Evolutionary conservation across 1,140 invertebrate species (phyloP), one percentile per base, ranked within the genome.

Genomic region (Pseudomyrmex concolor): DNA sequence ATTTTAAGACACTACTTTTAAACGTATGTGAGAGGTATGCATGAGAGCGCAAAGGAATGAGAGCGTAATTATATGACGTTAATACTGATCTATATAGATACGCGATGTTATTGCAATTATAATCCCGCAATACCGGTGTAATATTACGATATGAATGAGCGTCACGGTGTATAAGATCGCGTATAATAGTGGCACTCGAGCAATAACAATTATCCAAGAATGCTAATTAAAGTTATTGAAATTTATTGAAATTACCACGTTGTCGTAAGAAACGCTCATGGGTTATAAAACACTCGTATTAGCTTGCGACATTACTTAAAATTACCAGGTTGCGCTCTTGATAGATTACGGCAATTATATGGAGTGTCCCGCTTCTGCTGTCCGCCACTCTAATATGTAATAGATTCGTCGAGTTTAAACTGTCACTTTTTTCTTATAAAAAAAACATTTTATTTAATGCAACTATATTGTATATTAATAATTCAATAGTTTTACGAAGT

Each of bases 211-310:
- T 71, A 71, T 71, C 12, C 43, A 25, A 34, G 66, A 70, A 78
- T 68, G 45, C 76, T 78, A 80, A 80, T 80, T 80, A 80, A 80
- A 80, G 59, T 80, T 80, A 80, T 80, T 80, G 66, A 80, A 80
- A 80, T 80, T 80, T 80, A 80, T 80, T 80, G 66, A 80, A 43
- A 80, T 80, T 80, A 50, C 43, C 15, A 13, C 55, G 66, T 78
- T 51, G 63, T 50, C 25, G 25, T 71, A 80, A 80, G 76, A 80
- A 59, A 71, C 66, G 66, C 5, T 80, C 66, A 34, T 67, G 67
- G 54, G 43, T 43, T 25, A 71, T 66, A 71, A 80, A 59, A 57
- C 66, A 71, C 76, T 71, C 51, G 76, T 59, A 78, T 80, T 80
- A 71, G 55, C 76, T 80, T 71, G 76, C 76, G 76, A 71, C 76